Base-by-base conservation (phyloP, 2,797 vertebrate genomes). In the Sitta carolinensis region DNA sequence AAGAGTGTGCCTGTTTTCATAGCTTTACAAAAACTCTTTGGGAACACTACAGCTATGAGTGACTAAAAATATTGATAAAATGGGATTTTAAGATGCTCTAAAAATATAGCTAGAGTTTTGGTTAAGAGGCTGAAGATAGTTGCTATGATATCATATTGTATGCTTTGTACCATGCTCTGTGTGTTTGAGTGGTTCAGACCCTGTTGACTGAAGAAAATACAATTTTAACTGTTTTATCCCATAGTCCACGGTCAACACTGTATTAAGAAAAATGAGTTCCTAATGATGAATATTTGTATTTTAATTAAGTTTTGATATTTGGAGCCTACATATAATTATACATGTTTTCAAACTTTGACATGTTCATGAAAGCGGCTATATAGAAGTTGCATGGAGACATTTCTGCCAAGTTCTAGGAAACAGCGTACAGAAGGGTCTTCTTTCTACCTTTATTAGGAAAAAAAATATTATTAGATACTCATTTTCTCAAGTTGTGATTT, bases 261-360 rank as follows among this genome's bases (percentile, higher is more conserved):
- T 89, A 75, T 94, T 94, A 82, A 73, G 36, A 70, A 81, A 94
- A 96, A 97, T 48, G 4, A 93, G 55, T 97, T 89, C 19, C 78
- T 97, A 94, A 95, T 96, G 91, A 92, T 67, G 1, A 42, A 40
- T 81, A 95, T 97, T 96, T 96, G 90, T 84, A 79, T 87, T 95
- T 93, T 67, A 92, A 94, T 97, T 96, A 51, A 52, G 43, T 94
- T 90, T 64, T 89, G 69, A 74, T 27, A 48, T 97, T 97, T 97
- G 90, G 89, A 82, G 80, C n/a, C 87, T 87, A 92, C 52, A 73
- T 95, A 93, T 52, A 84, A 82, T 11, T 96, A 69, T 91, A 23
- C 66, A 89, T 92, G 79, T 88, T 96, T 93, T 89, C 82, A 97
- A 93, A 78, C 95, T 94, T 95, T 55, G 40, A 61, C 30, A 20